Evolutionary conservation across 35 echinoderm and acorn worm species (phyloP), one percentile per base, ranked within the genome.

Genomic region (Ophiothrix spiculata): DNA sequence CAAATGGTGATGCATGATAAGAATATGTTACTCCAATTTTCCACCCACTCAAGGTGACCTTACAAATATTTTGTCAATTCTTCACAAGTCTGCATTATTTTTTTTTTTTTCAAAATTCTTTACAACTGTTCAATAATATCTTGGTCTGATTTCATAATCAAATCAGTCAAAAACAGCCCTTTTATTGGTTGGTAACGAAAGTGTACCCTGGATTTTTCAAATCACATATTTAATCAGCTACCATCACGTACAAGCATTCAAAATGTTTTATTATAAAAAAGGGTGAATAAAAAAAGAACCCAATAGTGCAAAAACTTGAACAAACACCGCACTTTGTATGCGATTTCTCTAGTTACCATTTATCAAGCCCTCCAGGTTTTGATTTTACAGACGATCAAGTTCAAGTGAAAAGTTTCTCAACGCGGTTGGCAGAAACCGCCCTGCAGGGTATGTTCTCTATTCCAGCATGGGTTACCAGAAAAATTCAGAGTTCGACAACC

Each of bases 311-410:
- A 69, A 28, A 19, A 19, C 19, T 69, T 69, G 23, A 12, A 69
- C 60, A 69, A 69, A 69, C 29, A 69, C 23, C 17, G 16, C 60
- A 69, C 25, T 69, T 69, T 69, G 60, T 69, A 15, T 69, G 60
- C 60, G 23, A 69, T 69, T 69, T 69, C 60, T 69, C 60, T 69
- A n/a, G 60, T 69, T 69, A 69, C 60, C n/a, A n/a, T n/a, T n/a
- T n/a, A n/a, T n/a, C 60, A 69, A 69, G 42, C 60, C 60, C 60
- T 15, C 3, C 17, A 28, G 60, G 16, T n/a, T 69, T 28, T 10
- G 60, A 69, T 69, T 69, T 15, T 28, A 69, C 42, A 49, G 42
- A 12, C 60, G 60, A 15, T 15, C 60, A 69, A 69, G 60, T 69
- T 69, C 60, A 69, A 69, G n/a, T n/a, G n/a, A n/a, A n/a, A n/a